These are phyloP conservation scores for Canis aureus DNA, from an alignment of 2,113 vertebrate species.

Conservation along the genomic window DNA sequence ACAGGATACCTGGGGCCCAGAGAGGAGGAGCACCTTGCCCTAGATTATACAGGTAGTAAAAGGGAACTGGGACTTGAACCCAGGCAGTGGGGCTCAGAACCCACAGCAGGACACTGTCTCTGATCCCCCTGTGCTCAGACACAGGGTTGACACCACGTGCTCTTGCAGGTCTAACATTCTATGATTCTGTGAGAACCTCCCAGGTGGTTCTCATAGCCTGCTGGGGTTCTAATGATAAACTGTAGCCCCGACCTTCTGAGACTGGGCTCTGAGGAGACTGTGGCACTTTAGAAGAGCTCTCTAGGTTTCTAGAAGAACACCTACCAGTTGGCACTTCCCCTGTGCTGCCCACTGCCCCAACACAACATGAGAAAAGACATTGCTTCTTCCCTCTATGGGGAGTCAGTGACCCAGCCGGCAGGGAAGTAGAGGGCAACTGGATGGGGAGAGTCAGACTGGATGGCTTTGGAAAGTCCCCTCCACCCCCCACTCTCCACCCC, in stretches of 20 bases:
- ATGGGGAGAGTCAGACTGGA: background rate
- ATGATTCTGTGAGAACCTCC: background rate
- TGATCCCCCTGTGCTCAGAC: background rate
- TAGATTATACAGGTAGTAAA: background rate
- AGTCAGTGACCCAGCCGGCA: background rate
- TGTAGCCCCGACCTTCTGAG: background rate
- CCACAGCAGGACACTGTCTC: background rate
- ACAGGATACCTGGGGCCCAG: background rate
- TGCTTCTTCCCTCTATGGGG: background rate
- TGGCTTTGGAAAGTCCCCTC: background rate
- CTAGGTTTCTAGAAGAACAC: background rate
- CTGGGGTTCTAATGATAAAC: background rate
- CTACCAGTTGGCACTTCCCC: background rate
- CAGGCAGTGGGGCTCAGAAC: background rate
- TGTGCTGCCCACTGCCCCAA: background rate
- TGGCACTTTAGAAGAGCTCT: background rate
- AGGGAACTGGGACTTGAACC: background rate
- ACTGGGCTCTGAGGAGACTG: background rate
- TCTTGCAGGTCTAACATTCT: background rate
- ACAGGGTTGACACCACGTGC: fast-evolving
- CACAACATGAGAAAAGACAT: background rate
- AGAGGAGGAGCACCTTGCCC: background rate
- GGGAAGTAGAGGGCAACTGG: background rate
- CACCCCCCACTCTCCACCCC: too few relatives aligned
- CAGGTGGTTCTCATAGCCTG: background rate